These are phyloP conservation scores for Sialia sialis DNA, from an alignment of 2,113 vertebrate genomes.

Conservation along the genomic window DNA sequence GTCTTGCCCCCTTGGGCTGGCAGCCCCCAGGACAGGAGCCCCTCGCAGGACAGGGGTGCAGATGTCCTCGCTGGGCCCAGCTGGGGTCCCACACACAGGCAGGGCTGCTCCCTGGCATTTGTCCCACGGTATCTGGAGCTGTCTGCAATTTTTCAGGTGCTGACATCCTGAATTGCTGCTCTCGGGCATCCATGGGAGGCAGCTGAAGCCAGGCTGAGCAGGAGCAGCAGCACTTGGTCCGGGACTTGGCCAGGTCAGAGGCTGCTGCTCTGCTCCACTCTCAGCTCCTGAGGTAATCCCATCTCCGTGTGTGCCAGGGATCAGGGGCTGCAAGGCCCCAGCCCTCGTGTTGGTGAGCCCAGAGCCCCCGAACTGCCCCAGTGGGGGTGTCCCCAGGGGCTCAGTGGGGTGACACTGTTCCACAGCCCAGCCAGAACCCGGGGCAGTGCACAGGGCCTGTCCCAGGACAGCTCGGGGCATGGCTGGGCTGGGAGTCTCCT, in stretches of 20 bases:
- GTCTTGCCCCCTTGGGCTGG: background rate
- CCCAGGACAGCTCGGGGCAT: background rate
- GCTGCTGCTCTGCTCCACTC: background rate
- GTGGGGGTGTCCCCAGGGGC: rapidly evolving
- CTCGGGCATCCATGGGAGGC: background rate
- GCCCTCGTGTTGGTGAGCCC: background rate
- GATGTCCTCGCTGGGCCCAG: background rate
- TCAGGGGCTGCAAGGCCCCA: background rate
- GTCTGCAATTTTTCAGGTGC: background rate
- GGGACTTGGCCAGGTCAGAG: background rate
- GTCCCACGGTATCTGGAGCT: background rate
- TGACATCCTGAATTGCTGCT: background rate
- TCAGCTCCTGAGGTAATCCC: background rate
- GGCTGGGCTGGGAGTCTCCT: background rate
- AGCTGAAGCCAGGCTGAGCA: background rate
- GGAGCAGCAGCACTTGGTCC: background rate
- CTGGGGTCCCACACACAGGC: background rate
- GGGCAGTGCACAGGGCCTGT: rapidly evolving
- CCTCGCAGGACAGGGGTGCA: background rate
- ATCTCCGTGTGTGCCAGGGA: rapidly evolving
- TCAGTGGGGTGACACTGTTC: background rate
- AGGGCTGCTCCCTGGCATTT: background rate
- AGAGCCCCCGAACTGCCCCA: background rate
- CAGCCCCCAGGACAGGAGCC: background rate
- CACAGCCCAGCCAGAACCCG: background rate